phyloP scores from a whole-genome alignment of 2,888 invertebrate genomes.

The Netelia fuscicornis region DNA sequence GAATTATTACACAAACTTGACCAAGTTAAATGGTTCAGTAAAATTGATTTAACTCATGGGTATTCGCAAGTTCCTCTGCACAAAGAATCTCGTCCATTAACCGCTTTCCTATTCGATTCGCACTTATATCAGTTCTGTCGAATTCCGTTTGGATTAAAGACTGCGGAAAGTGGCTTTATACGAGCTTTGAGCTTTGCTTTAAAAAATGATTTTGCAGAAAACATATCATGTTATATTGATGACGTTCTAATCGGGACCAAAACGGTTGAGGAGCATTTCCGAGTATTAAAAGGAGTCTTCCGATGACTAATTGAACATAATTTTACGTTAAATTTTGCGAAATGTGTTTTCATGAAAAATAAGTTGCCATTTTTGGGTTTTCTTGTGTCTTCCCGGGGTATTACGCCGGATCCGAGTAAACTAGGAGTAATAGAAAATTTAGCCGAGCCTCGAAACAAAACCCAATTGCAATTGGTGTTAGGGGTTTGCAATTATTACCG shows the following conservation, averaged over 20 bases:
- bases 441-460: slow-evolving; percentile 69
- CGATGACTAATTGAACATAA: background rate
- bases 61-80: slow-evolving; percentile 70
- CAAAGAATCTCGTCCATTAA: slow-evolving; percentile 61
- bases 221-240: slow-evolving; percentile 10
- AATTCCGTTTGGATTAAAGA: slow-evolving; percentile 8
- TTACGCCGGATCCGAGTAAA: background rate
- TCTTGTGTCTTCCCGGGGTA: background rate
- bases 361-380: background rate
- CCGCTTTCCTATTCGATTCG: slow-evolving; percentile 66
- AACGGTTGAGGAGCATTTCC: background rate
- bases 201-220: slow-evolving; percentile 4
- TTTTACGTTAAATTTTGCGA: slow-evolving; percentile 10
- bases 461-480: slow-evolving; percentile 67
- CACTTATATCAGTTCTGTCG: slow-evolving; percentile 10
- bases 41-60: slow-evolving; percentile 67
- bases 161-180: slow-evolving; percentile 6
- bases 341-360: background rate
- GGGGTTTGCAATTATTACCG: slow-evolving; percentile 53
- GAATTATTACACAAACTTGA: slow-evolving; percentile 60
- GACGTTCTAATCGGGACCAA: slow-evolving; percentile 10
- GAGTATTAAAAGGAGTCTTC: background rate
- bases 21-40: slow-evolving; percentile 51
- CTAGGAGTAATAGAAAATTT: slow-evolving; percentile 57
- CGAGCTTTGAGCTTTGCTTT: background rate